Base-by-base conservation (phyloP, 2,888 invertebrate species). In the Cenopis cana region DNA sequence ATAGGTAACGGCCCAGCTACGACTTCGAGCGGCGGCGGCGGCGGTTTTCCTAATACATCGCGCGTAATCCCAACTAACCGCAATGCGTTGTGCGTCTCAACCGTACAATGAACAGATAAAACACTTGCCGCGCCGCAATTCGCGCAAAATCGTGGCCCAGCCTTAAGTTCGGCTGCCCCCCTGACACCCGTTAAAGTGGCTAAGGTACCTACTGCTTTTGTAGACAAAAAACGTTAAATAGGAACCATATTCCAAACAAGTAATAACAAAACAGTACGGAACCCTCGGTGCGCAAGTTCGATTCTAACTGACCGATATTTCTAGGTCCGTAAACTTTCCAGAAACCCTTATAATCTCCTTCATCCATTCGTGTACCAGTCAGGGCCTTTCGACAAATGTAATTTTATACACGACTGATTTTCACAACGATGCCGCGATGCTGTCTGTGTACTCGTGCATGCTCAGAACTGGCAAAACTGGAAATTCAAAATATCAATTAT, bases 321-420 rank as follows among this genome's bases (percentile, higher is more conserved):
- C 54, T 60, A 54, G 70, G 60, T 46, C 36, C 60, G 70, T 52
- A 54, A 17, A 54, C 17, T 61, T 68, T 46, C 33, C 50, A 46
- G 41, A 54, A 54, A 61, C 60, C 60, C 54, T 66, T 60, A 60
- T 70, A 66, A 66, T 66, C 70, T 66, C 66, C 60, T 66, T 70
- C 49, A 60, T 70, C 54, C 66, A 36, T 66, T n/a, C 36, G 60
- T 36, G 65, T 46, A 65, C 52, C 57, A 64, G 41, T 50, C 56
- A 29, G 52, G 49, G 46, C 50, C 29, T 14, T 29, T 50, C n/a
- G 29, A 46, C 65, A 46, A 57, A 65, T 59, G 70, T 59, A 33
- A 65, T 70, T 70, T 70, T 65, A 59, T 46, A 70, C 41, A 46
- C 36, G 14, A n/a, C 18, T 52, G 41, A 50, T 20, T 50, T 62